Conservation (phyloP, 2,888 invertebrate genomes). For the Microplitis deprimator region DNA sequence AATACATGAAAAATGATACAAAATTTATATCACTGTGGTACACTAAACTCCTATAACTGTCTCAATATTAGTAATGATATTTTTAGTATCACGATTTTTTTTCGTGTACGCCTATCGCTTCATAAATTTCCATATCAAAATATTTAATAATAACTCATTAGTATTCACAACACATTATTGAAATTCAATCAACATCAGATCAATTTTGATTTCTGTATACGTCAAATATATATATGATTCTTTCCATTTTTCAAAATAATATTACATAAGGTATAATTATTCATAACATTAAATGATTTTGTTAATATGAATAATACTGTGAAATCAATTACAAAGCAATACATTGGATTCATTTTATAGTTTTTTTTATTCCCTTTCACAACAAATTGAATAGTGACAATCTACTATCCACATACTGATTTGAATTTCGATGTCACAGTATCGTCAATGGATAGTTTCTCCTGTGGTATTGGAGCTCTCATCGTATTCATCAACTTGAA, state of each 20-base stretch:
- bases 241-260: background rate
- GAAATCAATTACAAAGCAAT: background rate
- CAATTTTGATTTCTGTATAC: background rate
- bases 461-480: conserved; percentile 2
- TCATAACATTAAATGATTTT: background rate
- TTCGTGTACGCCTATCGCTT: background rate
- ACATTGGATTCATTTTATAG: background rate
- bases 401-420: conserved; percentile 56
- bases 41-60: no score
- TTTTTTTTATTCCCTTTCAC: no score
- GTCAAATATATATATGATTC: background rate
- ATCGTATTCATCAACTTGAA: conserved; percentile 65
- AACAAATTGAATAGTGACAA: no score
- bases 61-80: no score
- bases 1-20: no score
- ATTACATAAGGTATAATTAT: background rate
- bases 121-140: background rate
- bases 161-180: background rate
- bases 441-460: conserved; percentile 59
- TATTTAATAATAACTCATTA: background rate
- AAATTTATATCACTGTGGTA: no score
- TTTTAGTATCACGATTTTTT: no score
- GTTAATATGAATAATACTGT: background rate
- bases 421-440: conserved; percentile 66
- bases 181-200: background rate